Evolutionary conservation across 2,888 invertebrate genomes (phyloP), one percentile per base, ranked within the genome.

Genomic region (Trichacis sp.): DNA sequence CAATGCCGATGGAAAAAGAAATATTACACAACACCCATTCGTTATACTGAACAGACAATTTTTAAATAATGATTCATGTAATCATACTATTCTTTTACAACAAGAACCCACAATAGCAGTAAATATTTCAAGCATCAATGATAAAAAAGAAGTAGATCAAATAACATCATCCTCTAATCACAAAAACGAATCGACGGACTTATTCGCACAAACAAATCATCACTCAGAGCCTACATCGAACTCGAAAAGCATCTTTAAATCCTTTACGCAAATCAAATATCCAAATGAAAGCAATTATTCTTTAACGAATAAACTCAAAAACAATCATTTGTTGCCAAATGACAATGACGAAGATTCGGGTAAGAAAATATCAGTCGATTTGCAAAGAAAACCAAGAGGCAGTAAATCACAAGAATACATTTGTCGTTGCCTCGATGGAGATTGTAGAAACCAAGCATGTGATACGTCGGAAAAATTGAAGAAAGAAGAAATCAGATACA

Each of bases 371-470:
- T 14, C 17, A 3, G 18, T 55, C 2, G 14, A 24, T 18, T 17
- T 3, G 24, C 20, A 15, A 19, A 12, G 4, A 56, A 48, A 1
- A n/a, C 40, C 24, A 50, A 55, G 50, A 17, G 12, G 18, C 24
- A 45, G 14, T 40, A 30, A 45, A 55, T 50, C 29, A 52, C 62
- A 69, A n/a, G 72, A 73, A 43, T 76, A 70, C 64, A 52, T 72
- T 38, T 80, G 80, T 36, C 72, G 71, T 9, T 77, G 77, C 43
- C 36, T 69, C 18, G 70, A 75, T 1, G 49, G 51, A 2, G 33
- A 59, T 3, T 70, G 69, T 20, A 42, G 33, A 18, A 19, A 47
- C 17, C 18, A 42, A 38, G 29, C 15, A 15, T 64, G 61, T 33
- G 2, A 15, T 6, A 4, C 33, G n/a, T 9, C 2, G 2, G 33